A percentile compares a stretch with the other conserved stretches of the same genome.
phyloP scores from a whole-genome alignment of 2,797 vertebrate genomes.

The Simalia tracyae region DNA sequence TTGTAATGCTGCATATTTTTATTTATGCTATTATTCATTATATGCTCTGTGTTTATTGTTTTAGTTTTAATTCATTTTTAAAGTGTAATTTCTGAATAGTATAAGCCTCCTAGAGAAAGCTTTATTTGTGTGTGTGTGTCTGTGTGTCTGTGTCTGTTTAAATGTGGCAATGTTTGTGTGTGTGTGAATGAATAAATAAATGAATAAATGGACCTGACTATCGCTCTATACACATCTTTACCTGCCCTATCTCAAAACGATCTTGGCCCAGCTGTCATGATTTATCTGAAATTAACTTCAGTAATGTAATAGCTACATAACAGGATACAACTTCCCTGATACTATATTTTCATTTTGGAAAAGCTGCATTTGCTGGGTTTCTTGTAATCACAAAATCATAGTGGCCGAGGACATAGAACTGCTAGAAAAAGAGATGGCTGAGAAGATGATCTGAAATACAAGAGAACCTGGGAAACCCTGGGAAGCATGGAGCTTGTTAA shows the following conservation, averaged over 20 bases:
- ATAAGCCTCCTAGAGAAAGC: neutral
- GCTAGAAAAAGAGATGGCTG: too few species aligned
- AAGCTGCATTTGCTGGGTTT: too few species aligned
- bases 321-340: neutral
- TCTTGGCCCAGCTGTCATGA: neutral
- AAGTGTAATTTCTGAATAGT: neutral
- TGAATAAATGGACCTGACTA: neutral
- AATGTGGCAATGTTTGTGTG: neutral
- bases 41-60: neutral
- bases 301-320: neutral
- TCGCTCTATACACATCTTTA: neutral
- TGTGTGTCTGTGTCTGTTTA: neutral
- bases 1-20: neutral
- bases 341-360: too few species aligned
- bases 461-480: too few species aligned
- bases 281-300: neutral
- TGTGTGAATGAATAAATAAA: neutral
- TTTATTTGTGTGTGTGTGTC: neutral
- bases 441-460: too few species aligned
- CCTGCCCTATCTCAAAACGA: neutral
- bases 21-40: neutral
- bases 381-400: too few species aligned
- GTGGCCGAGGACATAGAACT: too few species aligned
- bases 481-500: too few species aligned
- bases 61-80: neutral